phyloP scores from a whole-genome alignment of 1,140 invertebrate species.

The Drosophila repleta region DNA sequence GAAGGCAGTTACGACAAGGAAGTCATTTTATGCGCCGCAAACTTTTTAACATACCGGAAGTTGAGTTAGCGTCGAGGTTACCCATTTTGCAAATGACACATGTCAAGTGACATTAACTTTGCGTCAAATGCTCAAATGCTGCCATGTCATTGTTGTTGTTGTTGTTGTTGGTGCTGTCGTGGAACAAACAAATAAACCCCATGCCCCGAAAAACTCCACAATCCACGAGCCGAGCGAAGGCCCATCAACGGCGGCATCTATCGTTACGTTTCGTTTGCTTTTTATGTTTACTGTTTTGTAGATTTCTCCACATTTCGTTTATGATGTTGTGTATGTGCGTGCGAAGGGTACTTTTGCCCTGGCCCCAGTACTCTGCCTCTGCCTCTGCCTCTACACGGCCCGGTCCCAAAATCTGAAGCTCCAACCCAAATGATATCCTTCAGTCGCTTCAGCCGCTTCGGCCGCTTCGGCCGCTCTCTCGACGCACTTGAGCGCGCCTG shows the following conservation, averaged over 20 bases:
- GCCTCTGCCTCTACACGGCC: background rate
- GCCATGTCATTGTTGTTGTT: slow-evolving; percentile 33
- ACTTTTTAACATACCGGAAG: slow-evolving; percentile 82
- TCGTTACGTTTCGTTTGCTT: slow-evolving; percentile 80
- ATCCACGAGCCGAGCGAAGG: background rate
- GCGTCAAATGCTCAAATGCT: slow-evolving; percentile 70
- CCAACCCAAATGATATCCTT: background rate
- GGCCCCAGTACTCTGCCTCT: background rate
- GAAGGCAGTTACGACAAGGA: slow-evolving; percentile 78
- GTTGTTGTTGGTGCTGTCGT: slow-evolving; percentile 55
- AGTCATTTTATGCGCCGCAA: slow-evolving; percentile 82
- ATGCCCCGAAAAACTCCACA: background rate
- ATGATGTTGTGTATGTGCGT: slow-evolving; percentile 51
- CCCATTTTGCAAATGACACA: slow-evolving; percentile 82
- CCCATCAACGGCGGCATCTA: slow-evolving; percentile 58
- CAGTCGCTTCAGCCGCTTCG: background rate
- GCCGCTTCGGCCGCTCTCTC: background rate
- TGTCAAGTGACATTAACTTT: slow-evolving; percentile 83
- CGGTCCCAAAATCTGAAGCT: background rate
- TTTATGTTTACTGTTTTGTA: slow-evolving; percentile 76
- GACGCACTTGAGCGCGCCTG: slow-evolving; percentile 33
- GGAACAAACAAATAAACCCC: slow-evolving; percentile 76
- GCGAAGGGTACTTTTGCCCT: slow-evolving; percentile 48
- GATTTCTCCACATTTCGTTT: slow-evolving; percentile 65
- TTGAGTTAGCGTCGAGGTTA: slow-evolving; percentile 78